phyloP scores from a whole-genome alignment of 2,113 vertebrate genomes.

The Sprattus sprattus region DNA sequence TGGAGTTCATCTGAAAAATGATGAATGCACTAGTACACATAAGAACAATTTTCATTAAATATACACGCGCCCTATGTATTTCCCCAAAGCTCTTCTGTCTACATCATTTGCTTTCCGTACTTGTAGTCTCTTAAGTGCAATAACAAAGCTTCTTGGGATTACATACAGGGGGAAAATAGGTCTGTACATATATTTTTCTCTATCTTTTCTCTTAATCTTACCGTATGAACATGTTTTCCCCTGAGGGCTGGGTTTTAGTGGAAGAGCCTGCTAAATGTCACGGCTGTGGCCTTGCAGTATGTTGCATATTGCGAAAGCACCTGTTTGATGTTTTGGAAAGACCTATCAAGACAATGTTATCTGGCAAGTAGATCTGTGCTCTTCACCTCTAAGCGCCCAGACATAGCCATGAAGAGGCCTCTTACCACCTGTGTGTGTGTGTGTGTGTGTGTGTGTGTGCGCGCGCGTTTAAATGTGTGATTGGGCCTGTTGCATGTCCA shows the following conservation, averaged over 20 bases:
- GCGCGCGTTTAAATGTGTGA: background rate
- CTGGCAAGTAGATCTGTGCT: background rate
- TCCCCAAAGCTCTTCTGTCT: background rate
- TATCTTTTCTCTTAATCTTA: too few species aligned
- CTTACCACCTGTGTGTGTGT: background rate
- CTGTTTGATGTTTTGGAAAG: background rate
- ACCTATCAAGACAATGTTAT: background rate
- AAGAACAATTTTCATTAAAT: too few species aligned
- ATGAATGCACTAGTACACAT: too few species aligned
- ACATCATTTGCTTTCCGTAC: background rate
- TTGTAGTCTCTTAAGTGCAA: background rate
- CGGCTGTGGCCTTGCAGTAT: background rate
- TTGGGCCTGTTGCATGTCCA: background rate
- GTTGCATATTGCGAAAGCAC: background rate
- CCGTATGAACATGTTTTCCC: too few species aligned
- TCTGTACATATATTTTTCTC: too few species aligned
- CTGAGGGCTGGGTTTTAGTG: background rate
- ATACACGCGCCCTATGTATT: too few species aligned
- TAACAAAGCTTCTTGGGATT: background rate
- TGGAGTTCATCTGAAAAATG: background rate
- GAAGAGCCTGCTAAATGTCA: background rate
- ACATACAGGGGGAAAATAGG: too few species aligned
- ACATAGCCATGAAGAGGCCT: background rate
- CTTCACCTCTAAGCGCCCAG: background rate
- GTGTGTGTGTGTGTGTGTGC: background rate